Conservation (phyloP, 2,113 vertebrate species). For the Isurus oxyrinchus region DNA sequence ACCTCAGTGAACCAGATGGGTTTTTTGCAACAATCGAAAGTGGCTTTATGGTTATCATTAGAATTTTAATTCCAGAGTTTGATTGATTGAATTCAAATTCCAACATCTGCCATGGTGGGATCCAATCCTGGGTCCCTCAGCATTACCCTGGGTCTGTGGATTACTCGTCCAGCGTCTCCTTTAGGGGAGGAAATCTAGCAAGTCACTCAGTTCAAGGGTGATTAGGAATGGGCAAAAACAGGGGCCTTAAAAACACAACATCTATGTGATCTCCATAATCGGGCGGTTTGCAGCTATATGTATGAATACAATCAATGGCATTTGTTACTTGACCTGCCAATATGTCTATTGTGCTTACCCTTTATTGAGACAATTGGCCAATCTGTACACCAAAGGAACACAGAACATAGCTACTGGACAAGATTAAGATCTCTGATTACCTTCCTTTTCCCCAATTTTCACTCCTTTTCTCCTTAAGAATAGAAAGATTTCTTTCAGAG, state of each 20-base stretch:
- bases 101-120: no score
- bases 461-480: neutral
- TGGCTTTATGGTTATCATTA: no score
- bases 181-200: no score
- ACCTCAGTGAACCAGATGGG: no score
- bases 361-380: neutral
- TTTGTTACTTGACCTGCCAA: neutral
- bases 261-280: neutral
- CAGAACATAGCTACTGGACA: neutral
- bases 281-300: neutral
- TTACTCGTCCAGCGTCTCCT: no score
- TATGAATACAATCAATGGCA: neutral
- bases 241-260: neutral
- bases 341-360: neutral
- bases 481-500: neutral
- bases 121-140: no score
- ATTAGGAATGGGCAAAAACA: no score
- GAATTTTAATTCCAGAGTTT: no score
- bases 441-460: neutral
- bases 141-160: no score
- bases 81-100: no score
- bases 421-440: neutral
- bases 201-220: no score
- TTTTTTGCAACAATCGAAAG: no score
- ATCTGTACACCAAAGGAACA: neutral